These are phyloP conservation scores for Agonum fuliginosum DNA, from an alignment of 2,888 invertebrate species.

Conservation along the genomic window DNA sequence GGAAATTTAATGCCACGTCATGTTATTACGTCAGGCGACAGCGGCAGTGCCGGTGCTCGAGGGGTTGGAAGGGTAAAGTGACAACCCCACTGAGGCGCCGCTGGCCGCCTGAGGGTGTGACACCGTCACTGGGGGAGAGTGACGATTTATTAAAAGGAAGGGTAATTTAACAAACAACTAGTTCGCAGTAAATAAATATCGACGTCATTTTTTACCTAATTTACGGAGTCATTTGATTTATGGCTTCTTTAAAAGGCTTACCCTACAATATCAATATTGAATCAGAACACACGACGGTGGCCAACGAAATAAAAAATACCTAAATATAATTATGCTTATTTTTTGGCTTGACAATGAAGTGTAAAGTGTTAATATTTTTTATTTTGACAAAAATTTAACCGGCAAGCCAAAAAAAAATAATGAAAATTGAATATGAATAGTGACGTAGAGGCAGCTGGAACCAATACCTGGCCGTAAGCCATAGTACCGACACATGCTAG, in stretches of 20 bases:
- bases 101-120: constrained; percentile 26
- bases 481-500: no score
- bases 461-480: no score
- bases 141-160: constrained; percentile 46
- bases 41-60: constrained; percentile 1
- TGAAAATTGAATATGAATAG: no score
- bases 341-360: no score
- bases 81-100: constrained; percentile 25
- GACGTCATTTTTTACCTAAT: constrained; percentile 4
- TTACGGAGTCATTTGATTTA: constrained; percentile 1
- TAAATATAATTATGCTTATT: no score
- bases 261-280: no score
- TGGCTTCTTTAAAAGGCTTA: neutral
- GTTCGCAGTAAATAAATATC: constrained; percentile 10
- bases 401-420: no score
- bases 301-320: no score
- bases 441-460: no score
- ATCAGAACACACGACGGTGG: no score
- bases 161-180: constrained; percentile 40
- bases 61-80: neutral
- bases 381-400: no score
- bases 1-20: constrained; percentile 64
- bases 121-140: constrained; percentile 7
- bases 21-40: constrained; percentile 59
- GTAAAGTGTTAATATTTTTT: no score